Evolutionary conservation across 2,113 vertebrate genomes (phyloP).

Genomic region (Eclectus roratus): DNA sequence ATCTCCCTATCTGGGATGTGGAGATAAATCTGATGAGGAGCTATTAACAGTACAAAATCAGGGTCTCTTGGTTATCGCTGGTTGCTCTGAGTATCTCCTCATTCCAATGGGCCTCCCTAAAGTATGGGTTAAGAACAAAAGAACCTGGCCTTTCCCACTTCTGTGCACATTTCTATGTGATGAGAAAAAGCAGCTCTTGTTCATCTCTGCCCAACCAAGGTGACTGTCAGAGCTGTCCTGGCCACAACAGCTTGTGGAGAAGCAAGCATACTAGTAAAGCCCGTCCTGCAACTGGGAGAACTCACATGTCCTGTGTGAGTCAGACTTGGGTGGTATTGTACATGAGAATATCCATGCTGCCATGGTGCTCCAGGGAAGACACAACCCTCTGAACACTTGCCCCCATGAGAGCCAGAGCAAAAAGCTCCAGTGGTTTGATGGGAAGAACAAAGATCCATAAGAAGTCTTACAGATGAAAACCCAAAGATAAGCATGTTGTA

Average conservation of each 20-base stretch:
- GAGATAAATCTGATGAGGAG: not conserved
- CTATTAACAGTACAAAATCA: not conserved
- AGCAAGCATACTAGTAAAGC: not conserved
- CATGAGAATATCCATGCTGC: not conserved
- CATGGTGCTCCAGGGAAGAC: not conserved
- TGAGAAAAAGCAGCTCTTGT: not conserved
- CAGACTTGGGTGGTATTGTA: not conserved
- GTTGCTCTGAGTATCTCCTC: not conserved
- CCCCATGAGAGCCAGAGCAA: not conserved
- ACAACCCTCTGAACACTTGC: not conserved
- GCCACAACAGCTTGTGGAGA: not conserved
- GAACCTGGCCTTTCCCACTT: not conserved
- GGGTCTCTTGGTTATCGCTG: not conserved
- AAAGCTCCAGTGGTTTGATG: not conserved
- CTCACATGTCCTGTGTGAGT: not conserved
- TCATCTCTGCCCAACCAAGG: not conserved
- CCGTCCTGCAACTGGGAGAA: not conserved
- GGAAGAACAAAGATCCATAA: not conserved
- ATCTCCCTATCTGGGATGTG: not conserved
- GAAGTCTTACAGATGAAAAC: not conserved
- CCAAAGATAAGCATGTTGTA: not conserved
- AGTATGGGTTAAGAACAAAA: not conserved
- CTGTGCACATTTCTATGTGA: not conserved
- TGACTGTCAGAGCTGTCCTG: not conserved
- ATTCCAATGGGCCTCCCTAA: not conserved